These are phyloP conservation scores for Scomberomorus guttatus DNA, from an alignment of 2,797 vertebrate genomes.

Conservation along the genomic window DNA sequence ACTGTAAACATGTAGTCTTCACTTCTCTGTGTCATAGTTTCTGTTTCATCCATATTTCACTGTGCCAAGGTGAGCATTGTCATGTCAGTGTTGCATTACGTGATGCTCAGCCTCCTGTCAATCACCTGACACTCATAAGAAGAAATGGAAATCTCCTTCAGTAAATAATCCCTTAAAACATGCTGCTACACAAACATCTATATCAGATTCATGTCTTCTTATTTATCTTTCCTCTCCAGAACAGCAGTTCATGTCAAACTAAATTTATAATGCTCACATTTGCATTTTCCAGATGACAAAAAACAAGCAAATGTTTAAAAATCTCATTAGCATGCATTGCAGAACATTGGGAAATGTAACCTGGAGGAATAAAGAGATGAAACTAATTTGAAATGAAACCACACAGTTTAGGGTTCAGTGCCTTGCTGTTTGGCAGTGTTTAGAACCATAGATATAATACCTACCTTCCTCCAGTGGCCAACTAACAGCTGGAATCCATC, in stretches of 20 bases:
- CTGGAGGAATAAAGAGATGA: constrained; percentile 6
- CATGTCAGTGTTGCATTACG: background rate
- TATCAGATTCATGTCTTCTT: background rate
- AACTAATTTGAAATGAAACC: constrained; percentile 2
- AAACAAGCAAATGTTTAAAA: background rate
- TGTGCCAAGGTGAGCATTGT: background rate
- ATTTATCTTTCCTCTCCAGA: background rate
- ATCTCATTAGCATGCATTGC: background rate
- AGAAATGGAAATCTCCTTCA: background rate
- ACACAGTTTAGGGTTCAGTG: constrained; percentile 22
- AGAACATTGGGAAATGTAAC: background rate
- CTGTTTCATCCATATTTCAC: background rate
- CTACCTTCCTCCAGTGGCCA: constrained; percentile 6
- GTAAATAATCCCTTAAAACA: background rate
- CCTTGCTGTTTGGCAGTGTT: constrained; percentile 5
- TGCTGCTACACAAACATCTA: background rate
- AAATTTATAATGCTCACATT: background rate
- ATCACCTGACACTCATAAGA: background rate
- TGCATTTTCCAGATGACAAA: background rate
- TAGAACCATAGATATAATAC: constrained; percentile 19
- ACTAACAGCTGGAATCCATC: constrained; percentile 29
- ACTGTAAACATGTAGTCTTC: background rate
- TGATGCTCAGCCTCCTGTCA: background rate
- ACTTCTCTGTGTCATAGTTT: background rate
- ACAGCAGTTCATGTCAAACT: background rate